Conservation (phyloP, 2,888 invertebrate genomes). For the Galerucella pusilla region DNA sequence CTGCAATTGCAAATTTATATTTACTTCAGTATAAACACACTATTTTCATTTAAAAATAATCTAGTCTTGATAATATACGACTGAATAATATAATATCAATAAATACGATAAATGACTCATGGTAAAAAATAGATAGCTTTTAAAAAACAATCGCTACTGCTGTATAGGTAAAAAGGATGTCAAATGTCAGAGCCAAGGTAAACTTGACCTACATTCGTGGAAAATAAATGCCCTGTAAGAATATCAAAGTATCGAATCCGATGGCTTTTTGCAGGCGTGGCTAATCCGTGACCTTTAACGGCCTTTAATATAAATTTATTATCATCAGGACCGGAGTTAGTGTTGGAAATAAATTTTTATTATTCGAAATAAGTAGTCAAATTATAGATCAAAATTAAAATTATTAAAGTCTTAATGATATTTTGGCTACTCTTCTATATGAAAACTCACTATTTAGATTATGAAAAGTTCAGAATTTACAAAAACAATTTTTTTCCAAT, state of each 20-base stretch:
- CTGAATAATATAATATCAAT: neutral
- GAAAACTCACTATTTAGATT: too few species aligned
- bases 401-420: too few species aligned
- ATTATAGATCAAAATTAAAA: too few species aligned
- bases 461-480: too few species aligned
- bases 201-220: slow-evolving; percentile 41
- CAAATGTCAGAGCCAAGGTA: slow-evolving; percentile 39
- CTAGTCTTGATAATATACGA: too few species aligned
- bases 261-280: slow-evolving; percentile 15
- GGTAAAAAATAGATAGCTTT: neutral
- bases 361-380: too few species aligned
- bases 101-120: neutral
- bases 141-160: slow-evolving; percentile 14
- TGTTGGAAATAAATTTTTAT: too few species aligned
- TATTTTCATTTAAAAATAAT: too few species aligned
- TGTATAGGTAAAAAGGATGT: slow-evolving; percentile 24
- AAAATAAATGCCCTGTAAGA: slow-evolving; percentile 28
- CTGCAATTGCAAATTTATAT: too few species aligned
- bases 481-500: too few species aligned
- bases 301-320: slow-evolving; percentile 13
- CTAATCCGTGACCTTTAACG: slow-evolving; percentile 39
- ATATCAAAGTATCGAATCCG: slow-evolving; percentile 12
- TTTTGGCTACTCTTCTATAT: too few species aligned
- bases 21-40: too few species aligned
- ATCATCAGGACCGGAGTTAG: neutral